phyloP scores from a whole-genome alignment of 2,113 vertebrate species.

The Collichthys lucidus region DNA sequence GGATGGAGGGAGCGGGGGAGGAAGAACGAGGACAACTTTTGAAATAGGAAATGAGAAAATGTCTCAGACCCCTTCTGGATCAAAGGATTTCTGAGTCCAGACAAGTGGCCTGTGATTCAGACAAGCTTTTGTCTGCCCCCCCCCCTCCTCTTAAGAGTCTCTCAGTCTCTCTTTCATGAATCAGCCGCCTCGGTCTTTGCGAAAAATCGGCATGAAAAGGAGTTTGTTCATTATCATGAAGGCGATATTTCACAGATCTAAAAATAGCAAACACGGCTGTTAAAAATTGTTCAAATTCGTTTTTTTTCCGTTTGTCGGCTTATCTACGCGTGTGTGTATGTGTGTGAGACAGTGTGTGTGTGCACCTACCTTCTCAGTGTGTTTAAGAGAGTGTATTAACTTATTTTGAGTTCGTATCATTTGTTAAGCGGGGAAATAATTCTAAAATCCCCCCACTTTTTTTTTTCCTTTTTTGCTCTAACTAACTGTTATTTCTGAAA shows the following conservation, averaged over 20 bases:
- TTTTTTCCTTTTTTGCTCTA: conserved; percentile 54
- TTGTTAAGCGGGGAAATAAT: conserved; percentile 49
- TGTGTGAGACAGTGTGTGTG: conserved; percentile 25
- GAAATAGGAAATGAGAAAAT: conserved; percentile 33
- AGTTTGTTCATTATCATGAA: conserved; percentile 35
- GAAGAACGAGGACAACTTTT: neutral
- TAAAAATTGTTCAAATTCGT: neutral
- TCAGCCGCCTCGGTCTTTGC: conserved; percentile 46
- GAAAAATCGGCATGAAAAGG: conserved; percentile 37
- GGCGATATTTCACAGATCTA: conserved; percentile 25
- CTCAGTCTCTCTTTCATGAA: conserved; percentile 40
- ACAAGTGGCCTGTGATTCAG: conserved; percentile 40
- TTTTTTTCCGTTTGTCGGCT: conserved; percentile 3
- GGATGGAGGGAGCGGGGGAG: too few species aligned
- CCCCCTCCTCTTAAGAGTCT: conserved; percentile 6
- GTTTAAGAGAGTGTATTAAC: conserved; percentile 64
- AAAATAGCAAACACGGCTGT: conserved; percentile 36
- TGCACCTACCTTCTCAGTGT: conserved; percentile 42
- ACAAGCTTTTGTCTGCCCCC: conserved; percentile 16
- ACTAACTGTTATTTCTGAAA: conserved; percentile 66
- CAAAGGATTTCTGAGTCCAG: conserved; percentile 42
- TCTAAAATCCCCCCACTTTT: conserved; percentile 28
- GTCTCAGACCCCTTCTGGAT: conserved; percentile 23
- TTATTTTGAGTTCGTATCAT: conserved; percentile 65
- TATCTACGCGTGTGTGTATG: conserved; percentile 24